phyloP scores from a whole-genome alignment of 2,888 invertebrate genomes.

The Tribolium freemani region DNA sequence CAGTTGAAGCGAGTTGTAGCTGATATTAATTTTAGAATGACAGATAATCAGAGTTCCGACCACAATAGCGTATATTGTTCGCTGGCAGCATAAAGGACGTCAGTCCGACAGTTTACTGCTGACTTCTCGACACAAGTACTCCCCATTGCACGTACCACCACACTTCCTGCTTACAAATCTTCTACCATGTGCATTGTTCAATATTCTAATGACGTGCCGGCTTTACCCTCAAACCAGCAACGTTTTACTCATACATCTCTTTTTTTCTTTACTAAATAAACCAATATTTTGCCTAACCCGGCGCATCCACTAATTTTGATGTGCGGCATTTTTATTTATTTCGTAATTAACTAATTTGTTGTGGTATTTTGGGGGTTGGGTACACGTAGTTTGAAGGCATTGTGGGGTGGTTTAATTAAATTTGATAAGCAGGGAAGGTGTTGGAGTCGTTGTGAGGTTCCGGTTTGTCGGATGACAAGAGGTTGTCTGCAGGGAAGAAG shows the following conservation, averaged over 20 bases:
- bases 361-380: no score
- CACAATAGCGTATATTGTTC: constrained; percentile 51
- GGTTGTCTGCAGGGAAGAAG: constrained; percentile 20
- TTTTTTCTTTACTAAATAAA: no score
- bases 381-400: no score
- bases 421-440: not conserved
- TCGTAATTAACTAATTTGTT: no score
- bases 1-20: constrained; percentile 53
- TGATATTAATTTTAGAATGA: constrained; percentile 56
- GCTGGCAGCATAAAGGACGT: constrained; percentile 45
- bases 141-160: constrained; percentile 19
- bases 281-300: no score
- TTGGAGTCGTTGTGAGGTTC: constrained; percentile 2
- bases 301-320: no score
- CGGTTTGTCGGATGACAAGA: constrained; percentile 16
- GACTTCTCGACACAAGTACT: constrained; percentile 38
- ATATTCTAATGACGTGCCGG: constrained; percentile 8
- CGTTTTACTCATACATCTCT: no score
- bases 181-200: constrained; percentile 20
- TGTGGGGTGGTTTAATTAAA: not conserved
- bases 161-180: constrained; percentile 22
- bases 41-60: constrained; percentile 54
- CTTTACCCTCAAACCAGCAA: not conserved
- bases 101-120: constrained; percentile 41
- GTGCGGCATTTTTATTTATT: no score